Evolutionary conservation across 2,797 vertebrate genomes (phyloP), one percentile per base, ranked within the genome.

Genomic region (Sebastes iracundus): DNA sequence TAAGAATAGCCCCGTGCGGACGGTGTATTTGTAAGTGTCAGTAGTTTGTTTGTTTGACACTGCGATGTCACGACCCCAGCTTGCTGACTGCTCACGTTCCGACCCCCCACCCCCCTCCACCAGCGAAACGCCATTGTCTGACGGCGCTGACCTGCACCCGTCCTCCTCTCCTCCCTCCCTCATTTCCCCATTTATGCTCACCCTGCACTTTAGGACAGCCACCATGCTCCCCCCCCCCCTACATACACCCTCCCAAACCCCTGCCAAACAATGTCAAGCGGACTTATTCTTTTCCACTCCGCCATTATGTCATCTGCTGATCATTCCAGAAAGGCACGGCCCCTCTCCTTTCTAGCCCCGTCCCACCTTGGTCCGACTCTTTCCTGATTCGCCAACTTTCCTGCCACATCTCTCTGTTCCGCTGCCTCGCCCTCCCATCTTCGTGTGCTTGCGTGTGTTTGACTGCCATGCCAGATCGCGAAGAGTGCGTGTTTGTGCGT

Each of bases 301-400:
- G 90, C 96, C 96, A 97, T 98, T 97, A 98, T 97, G 96, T 98
- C 97, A 98, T 97, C 97, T 94, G 91, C 95, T 95, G 91, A 96
- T 96, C 96, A 95, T 98, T 98, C 96, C 96, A 96, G 96, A 97
- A 96, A 96, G 94, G 94, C 94, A 91, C 89, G 71, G 87, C 94
- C 95, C 95, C 94, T 94, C 94, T 86, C 70, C 86, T 84, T 49
- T 64, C 16, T 80, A 71, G 49, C 68, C 81, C 65, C 53, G 13
- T 77, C 81, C 70, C 78, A 77, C 80, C 87, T 89, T 77, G 68
- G 32, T 77, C 74, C 35, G 38, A 49, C 78, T 78, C 58, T 27
- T 27, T 28, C 79, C 67, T 84, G 75, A 79, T 86, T 85, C 9
- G 58, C 56, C 72, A 79, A 82, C 79, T 84, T 75, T 63, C 72